Percentiles rank a stretch among this genome's conserved stretches.
phyloP scores from a whole-genome alignment of 2,797 vertebrate genomes.

The Bryconaethiops microstoma region DNA sequence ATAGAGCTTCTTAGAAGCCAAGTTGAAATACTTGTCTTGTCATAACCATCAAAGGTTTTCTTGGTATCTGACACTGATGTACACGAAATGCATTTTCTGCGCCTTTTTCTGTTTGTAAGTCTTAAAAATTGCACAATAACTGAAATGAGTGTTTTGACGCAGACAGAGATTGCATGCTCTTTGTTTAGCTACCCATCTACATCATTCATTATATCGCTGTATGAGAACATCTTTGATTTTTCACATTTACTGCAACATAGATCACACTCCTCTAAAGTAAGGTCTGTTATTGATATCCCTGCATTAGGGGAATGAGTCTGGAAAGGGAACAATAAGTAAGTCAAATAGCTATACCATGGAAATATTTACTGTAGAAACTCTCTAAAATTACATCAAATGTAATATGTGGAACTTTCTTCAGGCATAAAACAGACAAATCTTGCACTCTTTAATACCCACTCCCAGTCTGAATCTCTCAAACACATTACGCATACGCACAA shows the following conservation, averaged over 20 bases:
- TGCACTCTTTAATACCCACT: not conserved
- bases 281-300: conserved; percentile 97
- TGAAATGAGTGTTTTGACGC: conserved; percentile 87
- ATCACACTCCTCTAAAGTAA: conserved; percentile 99
- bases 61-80: not conserved
- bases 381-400: not conserved
- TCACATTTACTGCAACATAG: conserved; percentile 99
- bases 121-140: conserved; percentile 55
- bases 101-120: conserved; percentile 40
- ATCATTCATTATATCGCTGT: conserved; percentile 99
- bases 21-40: no score
- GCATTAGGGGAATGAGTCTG: conserved; percentile 92
- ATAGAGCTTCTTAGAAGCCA: no score
- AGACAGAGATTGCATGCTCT: conserved; percentile 95
- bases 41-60: not conserved
- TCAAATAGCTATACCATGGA: conserved; percentile 28
- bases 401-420: not conserved
- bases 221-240: conserved; percentile 99
- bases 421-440: not conserved
- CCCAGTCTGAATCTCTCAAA: not conserved
- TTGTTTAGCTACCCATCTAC: conserved; percentile 99
- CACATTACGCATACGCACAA: not conserved
- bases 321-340: conserved; percentile 65
- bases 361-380: not conserved
- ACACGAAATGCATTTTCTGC: not conserved